Evolutionary conservation across 2,797 vertebrate genomes (phyloP).

Genomic region (Carapus acus): DNA sequence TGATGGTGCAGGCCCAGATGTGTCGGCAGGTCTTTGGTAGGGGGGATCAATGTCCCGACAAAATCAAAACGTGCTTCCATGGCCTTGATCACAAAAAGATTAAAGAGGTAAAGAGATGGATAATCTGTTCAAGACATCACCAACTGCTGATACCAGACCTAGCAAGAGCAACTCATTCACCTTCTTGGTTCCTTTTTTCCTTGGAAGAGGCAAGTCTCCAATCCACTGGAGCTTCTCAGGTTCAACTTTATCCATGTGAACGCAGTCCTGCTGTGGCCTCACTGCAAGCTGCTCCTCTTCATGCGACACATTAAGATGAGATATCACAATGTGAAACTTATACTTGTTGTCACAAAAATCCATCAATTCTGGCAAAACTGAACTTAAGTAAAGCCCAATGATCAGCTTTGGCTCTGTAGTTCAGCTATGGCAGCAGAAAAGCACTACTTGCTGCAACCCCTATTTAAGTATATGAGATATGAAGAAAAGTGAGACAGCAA

Average conservation of each 20-base stretch:
- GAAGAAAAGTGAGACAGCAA: neutral
- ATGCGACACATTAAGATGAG: neutral
- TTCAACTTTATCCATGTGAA: conserved; percentile 93
- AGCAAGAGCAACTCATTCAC: no score
- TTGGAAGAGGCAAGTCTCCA: conserved; percentile 80
- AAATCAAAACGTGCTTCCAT: conserved; percentile 97
- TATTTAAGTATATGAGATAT: conserved; percentile 21
- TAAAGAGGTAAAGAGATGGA: neutral
- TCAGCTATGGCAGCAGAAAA: conserved; percentile 33
- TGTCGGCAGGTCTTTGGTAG: conserved; percentile 83
- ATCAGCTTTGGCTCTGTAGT: conserved; percentile 38
- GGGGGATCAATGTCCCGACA: conserved; percentile 81
- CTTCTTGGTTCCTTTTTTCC: conserved; percentile 78
- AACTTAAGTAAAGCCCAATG: no score
- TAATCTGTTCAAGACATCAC: neutral
- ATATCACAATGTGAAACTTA: neutral
- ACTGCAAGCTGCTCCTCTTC: conserved; percentile 77
- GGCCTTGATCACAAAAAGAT: conserved; percentile 66
- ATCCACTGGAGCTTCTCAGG: conserved; percentile 96
- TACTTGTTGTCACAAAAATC: no score
- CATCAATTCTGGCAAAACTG: no score
- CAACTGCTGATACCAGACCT: neutral
- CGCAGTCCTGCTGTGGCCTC: conserved; percentile 84
- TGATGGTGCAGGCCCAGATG: conserved; percentile 96
- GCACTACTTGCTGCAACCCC: conserved; percentile 35